These are phyloP conservation scores for Dasyornis broadbenti DNA, from an alignment of 2,113 vertebrate species.

Conservation along the genomic window DNA sequence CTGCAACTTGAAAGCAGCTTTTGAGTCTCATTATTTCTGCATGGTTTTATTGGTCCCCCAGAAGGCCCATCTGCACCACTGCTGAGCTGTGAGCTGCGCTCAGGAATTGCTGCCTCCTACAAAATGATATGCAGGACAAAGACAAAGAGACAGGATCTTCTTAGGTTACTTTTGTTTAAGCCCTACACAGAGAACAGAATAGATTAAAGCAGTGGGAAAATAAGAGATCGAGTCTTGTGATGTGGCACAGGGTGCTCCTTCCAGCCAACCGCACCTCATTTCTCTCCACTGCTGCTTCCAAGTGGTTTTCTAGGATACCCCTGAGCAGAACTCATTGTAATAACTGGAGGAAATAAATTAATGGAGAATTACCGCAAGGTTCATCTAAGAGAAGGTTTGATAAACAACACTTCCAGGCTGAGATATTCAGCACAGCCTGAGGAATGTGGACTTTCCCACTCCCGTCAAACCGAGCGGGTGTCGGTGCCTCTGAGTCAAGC, in stretches of 20 bases:
- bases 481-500: background rate
- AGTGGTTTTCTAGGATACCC: constrained; percentile 63
- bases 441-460: constrained; percentile 60
- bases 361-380: constrained; percentile 60
- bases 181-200: constrained; percentile 45
- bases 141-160: constrained; percentile 56
- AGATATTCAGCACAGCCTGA: constrained; percentile 45
- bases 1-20: constrained; percentile 9
- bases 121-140: constrained; percentile 42
- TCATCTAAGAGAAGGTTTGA: constrained; percentile 50
- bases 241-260: constrained; percentile 41
- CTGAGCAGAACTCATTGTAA: constrained; percentile 64
- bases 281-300: constrained; percentile 22
- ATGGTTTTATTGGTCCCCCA: background rate
- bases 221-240: constrained; percentile 32
- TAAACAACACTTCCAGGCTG: constrained; percentile 67
- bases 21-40: background rate
- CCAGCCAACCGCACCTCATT: constrained; percentile 58
- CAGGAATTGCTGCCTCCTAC: background rate
- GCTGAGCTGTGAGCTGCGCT: background rate
- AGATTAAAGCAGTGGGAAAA: constrained; percentile 65
- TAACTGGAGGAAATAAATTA: constrained; percentile 67
- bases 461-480: background rate
- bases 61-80: background rate
- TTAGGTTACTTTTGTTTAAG: constrained; percentile 58